Base-by-base conservation (phyloP, 2,888 invertebrate species). In the Anorthoa munda region DNA sequence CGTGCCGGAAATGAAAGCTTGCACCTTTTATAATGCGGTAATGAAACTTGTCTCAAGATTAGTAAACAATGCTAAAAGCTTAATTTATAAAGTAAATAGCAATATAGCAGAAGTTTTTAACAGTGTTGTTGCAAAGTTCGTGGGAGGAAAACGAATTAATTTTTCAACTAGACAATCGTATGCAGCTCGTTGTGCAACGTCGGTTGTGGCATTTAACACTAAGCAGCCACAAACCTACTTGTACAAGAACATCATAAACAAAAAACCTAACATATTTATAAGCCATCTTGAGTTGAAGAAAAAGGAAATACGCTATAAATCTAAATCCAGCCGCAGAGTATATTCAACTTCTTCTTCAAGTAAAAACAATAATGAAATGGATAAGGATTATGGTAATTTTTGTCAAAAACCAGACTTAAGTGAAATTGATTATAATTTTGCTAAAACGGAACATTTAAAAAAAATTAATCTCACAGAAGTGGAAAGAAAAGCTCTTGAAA, bases 381-480 rank as follows among this genome's bases (percentile, higher is more conserved):
- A 59, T 39, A 59, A 60, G 45, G 21, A 60, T 60, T 60, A 60
- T 60, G 60, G 39, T 21, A 46, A 66, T 12, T 51, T 18, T 53
- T 66, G 72, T 55, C 51, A 72, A 66, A 72, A 72, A 23, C 72
- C 72, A 39, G 72, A 72, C 39, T n/a, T 66, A 18, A 21, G 39
- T 15, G 12, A 63, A 23, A n/a, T 26, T 63, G 63, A 63, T 26
- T 50, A 26, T 63, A 26, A 63, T 50, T 63, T 63, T 59, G 59
- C 59, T 51, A 23, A 66, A 66, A 51, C 60, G 9, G 72, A 66
- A 66, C 58, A 45, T 59, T 23, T 65, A 17, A 72, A 60, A n/a
- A 45, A 60, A 60, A 60, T 60, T 59, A 12, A n/a, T 31, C 45
- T 60, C 45, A 45, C 45, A 45, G 60, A 60, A 45, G 45, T 45